Evolutionary conservation across 2,888 invertebrate species (phyloP), one percentile per base, ranked within the genome.

Genomic region (Lysandra bellargus): DNA sequence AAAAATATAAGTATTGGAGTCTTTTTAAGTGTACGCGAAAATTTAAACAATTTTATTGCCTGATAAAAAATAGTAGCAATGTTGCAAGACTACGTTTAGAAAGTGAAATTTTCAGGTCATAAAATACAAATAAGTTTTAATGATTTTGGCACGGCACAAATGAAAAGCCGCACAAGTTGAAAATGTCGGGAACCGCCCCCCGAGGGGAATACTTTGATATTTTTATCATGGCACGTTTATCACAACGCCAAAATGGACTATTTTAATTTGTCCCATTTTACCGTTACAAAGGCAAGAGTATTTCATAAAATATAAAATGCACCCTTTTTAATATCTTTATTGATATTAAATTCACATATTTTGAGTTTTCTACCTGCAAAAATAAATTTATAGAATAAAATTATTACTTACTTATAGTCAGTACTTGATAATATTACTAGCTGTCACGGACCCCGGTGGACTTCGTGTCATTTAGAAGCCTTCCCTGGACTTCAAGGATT

Each of bases 171-270:
- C 69, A 69, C 30, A 64, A 69, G 69, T 69, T 69, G 33, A 33
- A 69, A 69, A 69, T 69, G 33, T 69, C 33, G 64, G 30, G 12
- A 69, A 17, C 69, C 14, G 69, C 33, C 69, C 69, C 69, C 17
- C 61, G 14, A 14, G 14, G 69, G 33, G 14, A 69, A 69, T 12
- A 69, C 33, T 33, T 69, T 69, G 33, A 69, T 69, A 37, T 69
- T 69, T 69, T 69, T 69, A 69, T 69, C 69, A 69, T 33, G 9
- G 33, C 69, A 30, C 64, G 64, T 69, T 69, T 69, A 69, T 69
- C 69, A 37, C 14, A 17, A 33, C 17, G 12, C 69, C 2, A 33
- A 69, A 69, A 23, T 69, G 69, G 69, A 33, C 33, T 37, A 69
- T 37, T 69, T 69, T 69, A 69, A 69, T 69, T 69, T 69, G 33